phyloP scores from a whole-genome alignment of 2,888 invertebrate genomes.

The Thecophora atra region DNA sequence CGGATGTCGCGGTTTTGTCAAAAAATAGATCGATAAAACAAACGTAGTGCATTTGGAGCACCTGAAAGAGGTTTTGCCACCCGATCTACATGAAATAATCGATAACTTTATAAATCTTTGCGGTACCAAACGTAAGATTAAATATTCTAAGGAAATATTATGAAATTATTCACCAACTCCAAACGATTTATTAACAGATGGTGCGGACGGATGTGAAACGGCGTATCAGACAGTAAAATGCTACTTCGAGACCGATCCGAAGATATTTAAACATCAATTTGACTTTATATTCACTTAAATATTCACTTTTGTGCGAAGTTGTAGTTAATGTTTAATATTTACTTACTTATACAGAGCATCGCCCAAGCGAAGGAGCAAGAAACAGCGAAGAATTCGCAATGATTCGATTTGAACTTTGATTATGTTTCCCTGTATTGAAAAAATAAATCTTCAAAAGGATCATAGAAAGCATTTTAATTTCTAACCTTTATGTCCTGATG shows the following conservation, averaged over 20 bases:
- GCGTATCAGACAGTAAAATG: slow-evolving; percentile 58
- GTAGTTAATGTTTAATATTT: not conserved
- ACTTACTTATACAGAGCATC: slow-evolving; percentile 59
- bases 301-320: not conserved
- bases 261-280: slow-evolving; percentile 42
- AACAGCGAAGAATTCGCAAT: slow-evolving; percentile 59
- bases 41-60: slow-evolving; percentile 57
- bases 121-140: slow-evolving; percentile 55
- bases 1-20: not conserved
- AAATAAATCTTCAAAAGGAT: slow-evolving; percentile 16
- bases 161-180: not conserved
- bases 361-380: slow-evolving; percentile 57
- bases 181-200: no score
- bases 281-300: slow-evolving; percentile 44
- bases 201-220: slow-evolving; percentile 60
- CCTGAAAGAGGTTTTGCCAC: slow-evolving; percentile 57
- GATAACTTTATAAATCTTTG: slow-evolving; percentile 50
- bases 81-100: slow-evolving; percentile 52
- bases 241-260: slow-evolving; percentile 56
- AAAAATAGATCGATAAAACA: slow-evolving; percentile 55
- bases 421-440: slow-evolving; percentile 54
- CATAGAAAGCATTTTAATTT: slow-evolving; percentile 19
- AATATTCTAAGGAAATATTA: not conserved
- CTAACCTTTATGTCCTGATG: slow-evolving; percentile 60
- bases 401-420: slow-evolving; percentile 72